These are phyloP conservation scores for Chionoecetes opilio DNA, from an alignment of 1,140 invertebrate species.

Conservation along the genomic window DNA sequence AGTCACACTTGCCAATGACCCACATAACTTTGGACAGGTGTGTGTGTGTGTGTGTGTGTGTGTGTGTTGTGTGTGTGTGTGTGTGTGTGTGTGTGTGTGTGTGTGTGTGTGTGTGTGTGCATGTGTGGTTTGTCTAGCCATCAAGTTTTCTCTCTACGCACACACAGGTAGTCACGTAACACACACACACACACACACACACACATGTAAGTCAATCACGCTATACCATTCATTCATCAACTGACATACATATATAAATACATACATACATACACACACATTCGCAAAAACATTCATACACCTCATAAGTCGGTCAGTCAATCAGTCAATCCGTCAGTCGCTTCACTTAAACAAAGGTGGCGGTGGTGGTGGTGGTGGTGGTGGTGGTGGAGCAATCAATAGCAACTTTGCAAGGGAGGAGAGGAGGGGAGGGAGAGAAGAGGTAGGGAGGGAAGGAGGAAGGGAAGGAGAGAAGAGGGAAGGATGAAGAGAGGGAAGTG, in stretches of 20 bases:
- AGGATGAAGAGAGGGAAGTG: neutral
- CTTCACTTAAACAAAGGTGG: neutral
- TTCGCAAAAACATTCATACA: no score
- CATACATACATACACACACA: conserved; percentile 20
- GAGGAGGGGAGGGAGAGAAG: no score
- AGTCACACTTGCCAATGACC: conserved; percentile 1
- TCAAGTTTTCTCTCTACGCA: neutral
- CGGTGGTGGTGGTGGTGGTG: neutral
- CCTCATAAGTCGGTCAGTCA: neutral
- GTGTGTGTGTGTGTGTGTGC: conserved; percentile 34
- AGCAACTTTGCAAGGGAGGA: no score
- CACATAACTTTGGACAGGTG: neutral
- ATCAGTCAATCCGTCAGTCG: conserved; percentile 5
- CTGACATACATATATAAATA: neutral
- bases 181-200: no score
- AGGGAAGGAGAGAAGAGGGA: neutral
- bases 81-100: conserved; percentile 48
- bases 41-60: conserved; percentile 50
- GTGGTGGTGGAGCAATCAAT: no score
- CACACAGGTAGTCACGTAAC: neutral
- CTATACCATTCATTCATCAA: no score
- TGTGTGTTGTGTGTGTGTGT: conserved; percentile 52
- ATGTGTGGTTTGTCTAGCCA: neutral
- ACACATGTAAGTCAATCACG: no score
- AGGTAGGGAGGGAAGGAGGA: no score